Evolutionary conservation across 1,140 invertebrate genomes (phyloP), one percentile per base, ranked within the genome.

Genomic region (Sitophilus oryzae): DNA sequence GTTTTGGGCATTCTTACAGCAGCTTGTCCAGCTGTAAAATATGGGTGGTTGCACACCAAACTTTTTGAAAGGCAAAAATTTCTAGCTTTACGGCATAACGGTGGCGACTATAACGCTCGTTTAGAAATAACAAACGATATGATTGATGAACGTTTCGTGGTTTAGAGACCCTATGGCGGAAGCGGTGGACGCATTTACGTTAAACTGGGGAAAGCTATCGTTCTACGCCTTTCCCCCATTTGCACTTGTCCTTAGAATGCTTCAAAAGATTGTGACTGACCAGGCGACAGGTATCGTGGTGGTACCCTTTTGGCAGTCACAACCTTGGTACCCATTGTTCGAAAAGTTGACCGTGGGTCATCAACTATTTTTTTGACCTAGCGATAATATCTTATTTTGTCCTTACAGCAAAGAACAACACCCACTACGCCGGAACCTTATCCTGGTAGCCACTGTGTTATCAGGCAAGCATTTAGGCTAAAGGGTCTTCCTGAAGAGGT

Each of bases 211-310:
- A n/a, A 23, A 52, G 19, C 25, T 60, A 16, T 36, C 35, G 3
- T 66, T 69, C 61, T 66, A 67, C 40, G 66, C 66, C 1, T 69
- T 69, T 52, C 65, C 66, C 2, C 66, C 65, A 8, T 65, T 68
- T 53, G 11, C 51, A 2, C 9, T 64, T n/a, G 56, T 67, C 23
- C 22, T 49, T 9, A 62, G 56, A 51, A 56, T 49, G 22, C 22
- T 65, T 48, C 40, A 58, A 36, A 67, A 66, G 60, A 62, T 65
- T 23, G 60, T 51, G 22, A 14, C 6, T 23, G 65, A 67, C 10
- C 52, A 59, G 30, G 57, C 62, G 20, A 43, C 5, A 36, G 64
- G 64, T 10, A 63, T 69, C 22, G 15, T 67, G 6, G 38, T 67
- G 1, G 61, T 69, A 51, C 70, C 66, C 64, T 66, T 69, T 21